Base-by-base conservation (phyloP, 2,113 vertebrate genomes). In the Pseudonaja textilis region DNA sequence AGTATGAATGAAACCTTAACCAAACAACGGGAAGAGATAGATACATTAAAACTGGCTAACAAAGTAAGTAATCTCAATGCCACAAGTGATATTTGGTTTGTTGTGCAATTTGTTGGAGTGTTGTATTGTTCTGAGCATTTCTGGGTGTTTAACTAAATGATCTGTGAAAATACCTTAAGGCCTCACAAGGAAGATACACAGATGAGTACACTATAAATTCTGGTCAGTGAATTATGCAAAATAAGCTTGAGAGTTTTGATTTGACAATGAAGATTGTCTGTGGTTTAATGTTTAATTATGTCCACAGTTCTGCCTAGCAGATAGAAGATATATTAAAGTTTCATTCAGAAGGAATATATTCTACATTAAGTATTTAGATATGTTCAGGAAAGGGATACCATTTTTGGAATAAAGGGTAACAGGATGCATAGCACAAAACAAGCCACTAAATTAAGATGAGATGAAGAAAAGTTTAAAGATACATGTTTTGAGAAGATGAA, bases 1-100 rank as follows among this genome's bases (percentile, higher is more conserved):
- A 99, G 98, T 69, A 99, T 99, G 99, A 99, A 99, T 1, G 99
- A 99, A 97, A 99, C 98, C 0, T 95, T 99, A 95, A 99, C 99
- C 85, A 99, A 99, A 93, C 99, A 99, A 97, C 98, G 98, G 64
- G 99, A 99, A 91, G 99, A 99, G 96, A 99, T 99, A 2, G 99
- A 99, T 96, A 99, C 98, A 0, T 97, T 99, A 0, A 99, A 99
- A 97, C 98, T 99, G 97, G 95, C 98, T 93, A 98, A 95, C 97
- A 99, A 99, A 99, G 99, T 99, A 96, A 54, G 96, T 16, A 25
- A 20, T 3, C 1, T 88, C 1, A 18, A 6, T 0, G 87, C 56
- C 90, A 50, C 39, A 29, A 22, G 29, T 29, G 47, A 16, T 8
- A 10, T 34, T 88, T 54, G 45, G 2, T 42, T 59, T 54, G 42